A percentile compares a stretch with the other conserved stretches of the same genome.
These are phyloP conservation scores for Notodonta dromedarius DNA, from an alignment of 2,888 invertebrate genomes.

Conservation along the genomic window DNA sequence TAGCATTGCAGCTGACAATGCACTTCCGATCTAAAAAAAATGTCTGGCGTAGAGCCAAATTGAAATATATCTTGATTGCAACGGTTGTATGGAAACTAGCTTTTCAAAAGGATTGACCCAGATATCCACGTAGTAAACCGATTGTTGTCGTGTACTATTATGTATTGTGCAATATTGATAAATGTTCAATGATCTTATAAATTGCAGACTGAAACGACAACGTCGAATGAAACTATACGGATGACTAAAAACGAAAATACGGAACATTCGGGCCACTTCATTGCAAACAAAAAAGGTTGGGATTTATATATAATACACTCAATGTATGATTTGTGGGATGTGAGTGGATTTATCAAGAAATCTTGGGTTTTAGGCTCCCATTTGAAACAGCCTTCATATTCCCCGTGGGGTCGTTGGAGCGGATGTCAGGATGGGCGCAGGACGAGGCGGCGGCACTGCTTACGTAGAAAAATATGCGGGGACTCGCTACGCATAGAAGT, in stretches of 20 bases:
- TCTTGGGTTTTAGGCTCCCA: constrained; percentile 48
- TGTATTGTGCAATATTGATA: constrained; percentile 53
- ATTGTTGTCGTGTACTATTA: constrained; percentile 60
- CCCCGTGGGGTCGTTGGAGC: constrained; percentile 70
- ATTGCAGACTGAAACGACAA: constrained; percentile 50
- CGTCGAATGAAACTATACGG: constrained; percentile 33
- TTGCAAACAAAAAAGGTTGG: constrained; percentile 2
- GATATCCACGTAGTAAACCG: constrained; percentile 58
- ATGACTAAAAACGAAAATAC: constrained; percentile 30
- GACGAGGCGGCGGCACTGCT: constrained; percentile 67
- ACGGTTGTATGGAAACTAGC: constrained; percentile 59
- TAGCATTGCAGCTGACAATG: constrained; percentile 57
- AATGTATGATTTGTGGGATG: not conserved
- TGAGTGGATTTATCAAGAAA: not conserved
- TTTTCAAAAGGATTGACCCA: constrained; percentile 71
- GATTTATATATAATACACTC: not conserved
- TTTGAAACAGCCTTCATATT: constrained; percentile 51
- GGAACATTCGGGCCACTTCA: not conserved
- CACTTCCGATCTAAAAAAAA: constrained; percentile 58
- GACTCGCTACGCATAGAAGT: constrained; percentile 69
- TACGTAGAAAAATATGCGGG: constrained; percentile 62
- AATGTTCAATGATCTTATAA: constrained; percentile 45
- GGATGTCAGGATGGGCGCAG: constrained; percentile 60
- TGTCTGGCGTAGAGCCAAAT: constrained; percentile 68
- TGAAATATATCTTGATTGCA: constrained; percentile 70